Evolutionary conservation across 2,888 invertebrate species (phyloP).

Genomic region (Chromoteleia sp.): DNA sequence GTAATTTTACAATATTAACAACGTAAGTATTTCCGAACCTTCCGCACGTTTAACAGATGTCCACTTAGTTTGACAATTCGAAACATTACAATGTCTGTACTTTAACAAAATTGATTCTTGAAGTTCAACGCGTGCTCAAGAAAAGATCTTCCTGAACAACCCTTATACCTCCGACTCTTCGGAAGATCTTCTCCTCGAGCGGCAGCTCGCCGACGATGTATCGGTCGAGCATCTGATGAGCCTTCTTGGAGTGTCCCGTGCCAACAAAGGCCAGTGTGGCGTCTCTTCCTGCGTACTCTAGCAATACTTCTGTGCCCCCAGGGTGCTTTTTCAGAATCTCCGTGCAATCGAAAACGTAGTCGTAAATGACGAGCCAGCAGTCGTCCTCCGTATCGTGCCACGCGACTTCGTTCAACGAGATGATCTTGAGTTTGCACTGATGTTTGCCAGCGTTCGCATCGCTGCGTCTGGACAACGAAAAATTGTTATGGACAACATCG

Average conservation of each 20-base stretch:
- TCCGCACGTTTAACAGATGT: no score
- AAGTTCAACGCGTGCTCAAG: no score
- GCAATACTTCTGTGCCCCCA: conserved; percentile 92
- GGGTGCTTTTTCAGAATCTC: conserved; percentile 92
- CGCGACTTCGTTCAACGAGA: conserved; percentile 91
- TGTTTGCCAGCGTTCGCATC: not conserved
- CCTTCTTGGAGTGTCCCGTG: conserved; percentile 90
- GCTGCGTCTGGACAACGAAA: not conserved
- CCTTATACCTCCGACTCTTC: conserved; percentile 87
- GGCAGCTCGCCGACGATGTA: conserved; percentile 92
- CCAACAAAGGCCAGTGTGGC: conserved; percentile 93
- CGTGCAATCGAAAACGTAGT: conserved; percentile 93
- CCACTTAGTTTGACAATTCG: no score
- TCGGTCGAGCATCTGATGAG: conserved; percentile 88
- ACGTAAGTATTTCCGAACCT: no score
- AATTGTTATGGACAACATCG: not conserved
- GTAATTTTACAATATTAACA: no score
- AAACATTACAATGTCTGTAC: no score
- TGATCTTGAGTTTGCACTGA: conserved; percentile 75
- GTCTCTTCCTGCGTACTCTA: conserved; percentile 94
- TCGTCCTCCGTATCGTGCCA: conserved; percentile 90
- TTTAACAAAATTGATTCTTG: no score
- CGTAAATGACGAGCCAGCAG: conserved; percentile 95
- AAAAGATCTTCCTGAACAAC: conserved; percentile 68
- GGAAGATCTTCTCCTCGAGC: conserved; percentile 89